Evolutionary conservation across 2,113 vertebrate species (phyloP).

Genomic region (Lophochroa leadbeateri): DNA sequence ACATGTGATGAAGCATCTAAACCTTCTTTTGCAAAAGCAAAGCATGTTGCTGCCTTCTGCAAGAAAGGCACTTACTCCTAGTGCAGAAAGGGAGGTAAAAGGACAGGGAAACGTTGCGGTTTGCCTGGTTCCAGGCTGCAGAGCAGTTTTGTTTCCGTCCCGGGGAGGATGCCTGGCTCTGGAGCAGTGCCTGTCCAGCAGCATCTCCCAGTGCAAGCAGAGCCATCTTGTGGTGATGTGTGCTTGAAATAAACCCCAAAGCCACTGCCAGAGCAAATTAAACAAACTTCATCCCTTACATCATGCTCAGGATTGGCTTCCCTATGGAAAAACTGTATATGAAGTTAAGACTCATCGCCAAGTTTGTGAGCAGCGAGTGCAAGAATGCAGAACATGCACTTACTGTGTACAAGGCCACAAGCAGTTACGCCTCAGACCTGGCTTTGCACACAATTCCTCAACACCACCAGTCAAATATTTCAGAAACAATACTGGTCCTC

Average conservation of each 20-base stretch:
- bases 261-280: accelerated
- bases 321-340: accelerated
- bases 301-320: accelerated
- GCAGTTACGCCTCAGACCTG: accelerated
- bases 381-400: not conserved
- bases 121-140: not conserved
- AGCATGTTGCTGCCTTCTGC: not conserved
- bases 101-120: accelerated
- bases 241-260: not conserved
- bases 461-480: accelerated
- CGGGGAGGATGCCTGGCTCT: not conserved
- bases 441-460: not conserved
- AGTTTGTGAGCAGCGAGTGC: accelerated
- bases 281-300: accelerated
- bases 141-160: not conserved
- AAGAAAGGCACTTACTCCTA: accelerated
- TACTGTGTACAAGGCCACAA: accelerated
- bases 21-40: not conserved
- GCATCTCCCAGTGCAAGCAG: not conserved
- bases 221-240: constrained; percentile 60
- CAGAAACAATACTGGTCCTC: accelerated
- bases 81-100: not conserved
- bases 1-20: accelerated
- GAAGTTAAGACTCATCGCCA: not conserved
- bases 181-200: not conserved